A percentile compares a stretch with the other conserved stretches of the same genome.
phyloP scores from a whole-genome alignment of 2,113 vertebrate species.

The cattle (Bos taurus) region ARS-UCD2.0 NC_037357.1:18174501-18175000 shows the following conservation, averaged over 20 bases:
- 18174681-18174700: not conserved
- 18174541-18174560: not conserved
- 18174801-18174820: not conserved
- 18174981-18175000: not conserved
- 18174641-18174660: not conserved
- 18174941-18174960: not conserved
- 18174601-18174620: not conserved
- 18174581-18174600: constrained; percentile 14
- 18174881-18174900: not conserved
- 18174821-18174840: not conserved
- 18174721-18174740: not conserved
- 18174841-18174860: not conserved
- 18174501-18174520: not conserved
- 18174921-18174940: not conserved
- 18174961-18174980: not conserved
- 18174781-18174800: not conserved
- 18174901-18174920: not conserved
- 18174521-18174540: not conserved
- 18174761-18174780: not conserved
- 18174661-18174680: not conserved
- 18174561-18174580: not conserved
- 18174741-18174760: not conserved
- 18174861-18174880: not conserved
- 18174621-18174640: not conserved
- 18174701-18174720: not conserved